Conservation (phyloP, 2,113 vertebrate genomes). For the Sylvilagus bachmani region DNA sequence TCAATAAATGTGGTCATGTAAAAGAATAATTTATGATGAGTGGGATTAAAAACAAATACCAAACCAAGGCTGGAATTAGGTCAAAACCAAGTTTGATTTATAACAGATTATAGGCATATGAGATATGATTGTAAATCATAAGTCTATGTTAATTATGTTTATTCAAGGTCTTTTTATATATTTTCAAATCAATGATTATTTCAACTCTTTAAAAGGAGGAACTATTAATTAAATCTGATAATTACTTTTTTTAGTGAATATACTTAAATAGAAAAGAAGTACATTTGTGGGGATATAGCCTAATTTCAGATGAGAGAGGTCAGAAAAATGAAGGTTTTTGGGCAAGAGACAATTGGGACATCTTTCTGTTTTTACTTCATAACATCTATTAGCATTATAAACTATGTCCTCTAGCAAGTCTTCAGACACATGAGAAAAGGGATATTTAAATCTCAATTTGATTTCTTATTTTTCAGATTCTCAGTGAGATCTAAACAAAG, state of each 20-base stretch:
- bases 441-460: background rate
- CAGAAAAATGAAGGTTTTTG: slow-evolving; percentile 69
- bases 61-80: slow-evolving; percentile 68
- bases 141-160: slow-evolving; percentile 50
- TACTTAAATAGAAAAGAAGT: slow-evolving; percentile 57
- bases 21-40: slow-evolving; percentile 72
- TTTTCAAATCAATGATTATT: slow-evolving; percentile 23
- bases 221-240: slow-evolving; percentile 67
- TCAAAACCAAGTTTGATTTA: slow-evolving; percentile 71
- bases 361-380: slow-evolving; percentile 59
- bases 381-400: slow-evolving; percentile 8
- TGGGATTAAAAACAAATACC: slow-evolving; percentile 64
- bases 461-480: slow-evolving; percentile 16
- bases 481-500: background rate
- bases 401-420: slow-evolving; percentile 41
- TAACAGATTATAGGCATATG: slow-evolving; percentile 22
- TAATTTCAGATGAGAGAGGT: slow-evolving; percentile 64
- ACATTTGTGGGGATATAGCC: slow-evolving; percentile 45
- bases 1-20: slow-evolving; percentile 76
- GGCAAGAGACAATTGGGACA: slow-evolving; percentile 42
- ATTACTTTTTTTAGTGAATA: slow-evolving; percentile 65
- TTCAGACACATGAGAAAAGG: slow-evolving; percentile 28
- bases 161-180: slow-evolving; percentile 11
- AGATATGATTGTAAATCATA: slow-evolving; percentile 63
- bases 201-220: slow-evolving; percentile 41